Evolutionary conservation across 2,113 vertebrate species (phyloP).

Genomic region (Ictalurus furcatus): DNA sequence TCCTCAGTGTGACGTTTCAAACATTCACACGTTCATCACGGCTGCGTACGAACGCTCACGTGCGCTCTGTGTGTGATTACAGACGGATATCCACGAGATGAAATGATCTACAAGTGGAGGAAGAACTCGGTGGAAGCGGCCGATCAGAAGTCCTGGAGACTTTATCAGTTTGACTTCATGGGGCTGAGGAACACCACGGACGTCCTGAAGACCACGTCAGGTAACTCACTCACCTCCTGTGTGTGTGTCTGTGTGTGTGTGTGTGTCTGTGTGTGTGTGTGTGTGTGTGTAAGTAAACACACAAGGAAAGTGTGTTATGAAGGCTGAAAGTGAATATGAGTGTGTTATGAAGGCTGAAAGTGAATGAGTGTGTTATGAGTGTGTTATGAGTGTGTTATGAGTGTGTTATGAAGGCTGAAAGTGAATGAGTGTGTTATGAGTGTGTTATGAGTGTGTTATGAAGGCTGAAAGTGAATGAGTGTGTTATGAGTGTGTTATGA

Average conservation of each 20-base stretch:
- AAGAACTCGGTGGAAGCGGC: constrained; percentile 93
- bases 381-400: neutral
- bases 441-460: neutral
- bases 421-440: neutral
- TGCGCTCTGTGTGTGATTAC: constrained; percentile 65
- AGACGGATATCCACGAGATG: constrained; percentile 96
- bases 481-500: too few species aligned
- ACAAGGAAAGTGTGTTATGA: neutral
- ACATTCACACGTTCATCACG: neutral
- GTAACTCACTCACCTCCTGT: constrained; percentile 64
- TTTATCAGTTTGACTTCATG: constrained; percentile 98
- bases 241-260: neutral
- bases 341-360: neutral
- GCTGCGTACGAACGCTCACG: too few species aligned
- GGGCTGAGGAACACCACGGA: constrained; percentile 91
- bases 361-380: neutral
- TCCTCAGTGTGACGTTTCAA: neutral
- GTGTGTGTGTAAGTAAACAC: too few species aligned
- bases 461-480: neutral
- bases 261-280: neutral
- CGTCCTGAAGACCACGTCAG: constrained; percentile 86
- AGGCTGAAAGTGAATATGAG: neutral
- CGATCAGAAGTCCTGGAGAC: constrained; percentile 94
- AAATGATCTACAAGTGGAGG: constrained; percentile 96
- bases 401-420: neutral